phyloP scores from a whole-genome alignment of 2,888 invertebrate species.

The Hyposoter didymator region DNA sequence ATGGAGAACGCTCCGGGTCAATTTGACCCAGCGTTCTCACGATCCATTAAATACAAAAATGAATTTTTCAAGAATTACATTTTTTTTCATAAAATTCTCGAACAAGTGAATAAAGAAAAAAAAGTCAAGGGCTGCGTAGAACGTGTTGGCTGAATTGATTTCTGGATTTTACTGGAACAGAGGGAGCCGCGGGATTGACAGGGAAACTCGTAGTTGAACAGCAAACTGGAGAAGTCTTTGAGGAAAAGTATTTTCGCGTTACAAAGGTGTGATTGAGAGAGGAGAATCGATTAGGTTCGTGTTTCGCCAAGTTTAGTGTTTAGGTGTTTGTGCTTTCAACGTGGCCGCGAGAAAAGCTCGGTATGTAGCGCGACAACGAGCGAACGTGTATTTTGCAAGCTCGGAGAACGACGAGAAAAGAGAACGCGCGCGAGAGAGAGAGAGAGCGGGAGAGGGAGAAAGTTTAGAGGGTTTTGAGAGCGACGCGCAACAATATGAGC shows the following conservation, averaged over 20 bases:
- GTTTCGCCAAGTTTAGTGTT: conserved; percentile 1
- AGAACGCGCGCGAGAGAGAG: neutral
- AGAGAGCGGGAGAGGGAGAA: conserved; percentile 30
- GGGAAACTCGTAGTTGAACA: conserved; percentile 6
- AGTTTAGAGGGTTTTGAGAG: conserved; percentile 32
- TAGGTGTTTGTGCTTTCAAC: conserved; percentile 16
- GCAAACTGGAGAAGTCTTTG: conserved; percentile 15
- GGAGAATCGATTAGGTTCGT: conserved; percentile 55
- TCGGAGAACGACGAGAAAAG: conserved; percentile 30
- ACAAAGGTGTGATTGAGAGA: conserved; percentile 35
- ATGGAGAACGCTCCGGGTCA: neutral
- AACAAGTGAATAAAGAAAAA: neutral
- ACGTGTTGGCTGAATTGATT: neutral
- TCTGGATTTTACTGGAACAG: neutral
- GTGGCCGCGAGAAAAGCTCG: conserved; percentile 43
- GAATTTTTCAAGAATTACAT: neutral
- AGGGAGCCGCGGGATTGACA: neutral
- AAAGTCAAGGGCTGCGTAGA: neutral
- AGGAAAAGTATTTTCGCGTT: conserved; percentile 10
- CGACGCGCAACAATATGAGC: conserved; percentile 45
- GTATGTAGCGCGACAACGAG: conserved; percentile 13
- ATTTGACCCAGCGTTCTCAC: neutral
- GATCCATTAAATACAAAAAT: neutral
- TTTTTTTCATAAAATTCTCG: neutral
- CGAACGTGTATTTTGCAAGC: conserved; percentile 14